These are phyloP conservation scores for Oxyteleia sp. DNA, from an alignment of 2,888 invertebrate species.

Conservation along the genomic window DNA sequence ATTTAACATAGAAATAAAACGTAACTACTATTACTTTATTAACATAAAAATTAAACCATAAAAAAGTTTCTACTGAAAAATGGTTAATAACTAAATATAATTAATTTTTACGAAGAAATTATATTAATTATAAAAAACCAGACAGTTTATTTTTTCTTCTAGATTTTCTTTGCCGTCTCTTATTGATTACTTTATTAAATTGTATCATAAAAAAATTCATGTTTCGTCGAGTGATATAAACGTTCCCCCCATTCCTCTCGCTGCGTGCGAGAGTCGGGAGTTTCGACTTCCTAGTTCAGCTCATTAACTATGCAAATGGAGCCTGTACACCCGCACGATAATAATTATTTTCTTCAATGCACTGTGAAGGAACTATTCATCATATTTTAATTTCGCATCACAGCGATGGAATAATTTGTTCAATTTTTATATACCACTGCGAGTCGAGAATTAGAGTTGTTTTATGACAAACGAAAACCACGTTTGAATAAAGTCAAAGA, in stretches of 20 bases:
- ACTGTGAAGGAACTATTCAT: conserved; percentile 61
- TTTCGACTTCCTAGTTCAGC: conserved; percentile 61
- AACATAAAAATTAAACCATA: no score
- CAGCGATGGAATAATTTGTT: conserved; percentile 44
- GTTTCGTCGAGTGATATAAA: conserved; percentile 45
- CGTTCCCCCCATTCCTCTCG: conserved; percentile 39
- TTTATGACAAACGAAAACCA: conserved; percentile 45
- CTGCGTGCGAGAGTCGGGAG: conserved; percentile 53
- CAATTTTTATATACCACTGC: conserved; percentile 30
- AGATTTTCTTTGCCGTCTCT: no score
- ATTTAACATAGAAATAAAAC: no score
- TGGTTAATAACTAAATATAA: no score
- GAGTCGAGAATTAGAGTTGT: conserved; percentile 27
- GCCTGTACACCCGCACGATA: conserved; percentile 57
- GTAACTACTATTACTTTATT: no score
- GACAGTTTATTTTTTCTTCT: no score
- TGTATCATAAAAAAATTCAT: conserved; percentile 20
- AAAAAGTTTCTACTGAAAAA: no score
- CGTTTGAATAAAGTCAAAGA: conserved; percentile 34
- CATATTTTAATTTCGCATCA: conserved; percentile 69
- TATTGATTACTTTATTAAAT: conserved; percentile 37
- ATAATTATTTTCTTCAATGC: conserved; percentile 70
- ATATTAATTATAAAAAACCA: no score
- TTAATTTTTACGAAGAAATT: no score
- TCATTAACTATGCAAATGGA: conserved; percentile 71